Percentiles rank a stretch among this genome's conserved stretches.
phyloP scores from a whole-genome alignment of 2,113 vertebrate genomes.

The Labeo rohita region DNA sequence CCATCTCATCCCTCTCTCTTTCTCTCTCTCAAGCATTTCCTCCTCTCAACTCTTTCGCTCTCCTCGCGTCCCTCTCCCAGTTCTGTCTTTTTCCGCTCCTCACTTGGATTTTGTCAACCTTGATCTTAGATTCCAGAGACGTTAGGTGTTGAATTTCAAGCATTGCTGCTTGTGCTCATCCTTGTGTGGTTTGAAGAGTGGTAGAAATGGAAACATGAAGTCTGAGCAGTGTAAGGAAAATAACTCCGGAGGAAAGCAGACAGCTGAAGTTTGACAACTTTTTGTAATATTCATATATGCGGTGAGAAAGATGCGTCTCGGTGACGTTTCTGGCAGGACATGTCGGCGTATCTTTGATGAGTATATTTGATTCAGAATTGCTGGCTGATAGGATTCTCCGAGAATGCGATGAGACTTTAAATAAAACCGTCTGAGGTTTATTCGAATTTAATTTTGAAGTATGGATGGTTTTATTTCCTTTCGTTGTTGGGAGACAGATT shows the following conservation, averaged over 20 bases:
- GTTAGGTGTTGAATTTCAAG: not conserved
- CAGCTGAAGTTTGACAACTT: constrained; percentile 13
- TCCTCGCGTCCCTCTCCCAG: not conserved
- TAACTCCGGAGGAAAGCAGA: not conserved
- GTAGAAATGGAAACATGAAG: constrained; percentile 1
- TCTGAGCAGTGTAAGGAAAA: not conserved
- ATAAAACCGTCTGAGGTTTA: not conserved
- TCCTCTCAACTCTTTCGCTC: constrained; percentile 15
- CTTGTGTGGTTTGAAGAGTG: constrained; percentile 11
- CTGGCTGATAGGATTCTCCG: not conserved
- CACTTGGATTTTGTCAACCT: constrained; percentile 16
- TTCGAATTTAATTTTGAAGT: not conserved
- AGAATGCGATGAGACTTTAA: not conserved
- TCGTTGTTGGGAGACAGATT: not conserved
- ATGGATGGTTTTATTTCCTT: not conserved
- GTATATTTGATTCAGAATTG: not conserved
- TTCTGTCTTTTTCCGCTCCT: constrained; percentile 10
- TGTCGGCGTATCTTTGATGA: constrained; percentile 12
- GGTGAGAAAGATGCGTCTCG: not conserved
- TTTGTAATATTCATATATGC: constrained; percentile 28
- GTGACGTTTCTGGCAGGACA: not conserved
- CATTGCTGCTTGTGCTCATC: constrained; percentile 15
- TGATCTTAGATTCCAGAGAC: constrained; percentile 36
- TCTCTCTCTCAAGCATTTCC: constrained; percentile 22
- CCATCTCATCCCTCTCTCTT: not conserved